Percentiles rank a stretch among this genome's conserved stretches.
These are phyloP conservation scores for Pholis gunnellus DNA, from an alignment of 2,113 vertebrate genomes.

Conservation along the genomic window DNA sequence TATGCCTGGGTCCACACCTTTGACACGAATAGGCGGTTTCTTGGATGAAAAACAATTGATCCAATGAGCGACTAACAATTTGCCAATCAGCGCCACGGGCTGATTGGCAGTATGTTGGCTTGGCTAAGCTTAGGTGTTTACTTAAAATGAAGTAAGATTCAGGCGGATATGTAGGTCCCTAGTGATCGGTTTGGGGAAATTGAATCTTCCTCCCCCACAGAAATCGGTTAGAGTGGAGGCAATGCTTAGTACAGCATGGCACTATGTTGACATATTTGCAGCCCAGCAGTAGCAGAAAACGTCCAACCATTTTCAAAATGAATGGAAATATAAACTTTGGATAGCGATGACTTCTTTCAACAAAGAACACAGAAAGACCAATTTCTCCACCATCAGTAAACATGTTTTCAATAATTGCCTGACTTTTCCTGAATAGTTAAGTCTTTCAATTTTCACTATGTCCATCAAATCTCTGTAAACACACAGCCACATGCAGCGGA, in stretches of 20 bases:
- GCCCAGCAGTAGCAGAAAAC: neutral
- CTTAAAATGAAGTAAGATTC: neutral
- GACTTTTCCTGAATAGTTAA: constrained; percentile 20
- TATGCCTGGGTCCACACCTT: neutral
- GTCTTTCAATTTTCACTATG: constrained; percentile 4
- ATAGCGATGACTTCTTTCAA: neutral
- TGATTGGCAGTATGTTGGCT: neutral
- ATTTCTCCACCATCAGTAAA: neutral
- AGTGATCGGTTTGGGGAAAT: neutral
- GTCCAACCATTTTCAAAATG: neutral
- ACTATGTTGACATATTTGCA: neutral
- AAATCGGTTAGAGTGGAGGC: neutral
- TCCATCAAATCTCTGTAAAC: constrained; percentile 6
- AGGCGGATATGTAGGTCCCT: neutral
- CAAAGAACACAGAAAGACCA: neutral
- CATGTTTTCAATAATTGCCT: constrained; percentile 36
- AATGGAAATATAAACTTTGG: neutral
- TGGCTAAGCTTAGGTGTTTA: neutral
- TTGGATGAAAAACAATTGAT: neutral
- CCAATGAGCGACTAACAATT: neutral
- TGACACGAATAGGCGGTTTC: neutral
- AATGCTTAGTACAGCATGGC: neutral
- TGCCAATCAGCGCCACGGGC: neutral
- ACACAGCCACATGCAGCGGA: neutral
- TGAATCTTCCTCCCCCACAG: neutral